Conservation (phyloP, 1,140 invertebrate genomes). For the Druon quercuslanigerum region DNA sequence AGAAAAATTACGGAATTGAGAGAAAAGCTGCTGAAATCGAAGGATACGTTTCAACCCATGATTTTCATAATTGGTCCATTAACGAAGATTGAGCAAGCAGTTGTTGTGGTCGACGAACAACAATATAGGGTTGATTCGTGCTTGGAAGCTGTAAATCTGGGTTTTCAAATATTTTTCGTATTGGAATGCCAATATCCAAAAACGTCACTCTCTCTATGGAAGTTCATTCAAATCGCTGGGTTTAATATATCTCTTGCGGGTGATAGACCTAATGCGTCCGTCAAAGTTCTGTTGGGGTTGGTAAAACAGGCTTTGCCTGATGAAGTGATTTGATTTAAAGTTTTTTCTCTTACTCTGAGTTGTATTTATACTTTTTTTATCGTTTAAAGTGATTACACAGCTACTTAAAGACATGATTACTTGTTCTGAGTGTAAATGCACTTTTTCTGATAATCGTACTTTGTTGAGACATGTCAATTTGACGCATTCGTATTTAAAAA, state of each 20-base stretch:
- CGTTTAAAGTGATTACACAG: no score
- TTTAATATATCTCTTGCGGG: constrained; percentile 23
- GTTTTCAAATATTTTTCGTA: constrained; percentile 36
- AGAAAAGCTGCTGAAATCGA: constrained; percentile 32
- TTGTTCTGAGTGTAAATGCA: background rate
- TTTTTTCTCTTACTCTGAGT: background rate
- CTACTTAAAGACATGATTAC: no score
- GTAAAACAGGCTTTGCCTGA: background rate
- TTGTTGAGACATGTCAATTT: constrained; percentile 28
- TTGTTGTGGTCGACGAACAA: constrained; percentile 32
- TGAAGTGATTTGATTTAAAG: background rate
- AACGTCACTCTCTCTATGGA: constrained; percentile 34
- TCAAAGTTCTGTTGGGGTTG: constrained; percentile 33
- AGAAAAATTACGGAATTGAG: constrained; percentile 22
- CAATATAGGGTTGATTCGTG: constrained; percentile 24
- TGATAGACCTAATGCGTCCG: constrained; percentile 22
- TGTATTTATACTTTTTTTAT: background rate
- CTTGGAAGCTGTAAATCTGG: constrained; percentile 34
- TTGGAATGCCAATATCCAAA: constrained; percentile 30
- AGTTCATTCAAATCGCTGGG: constrained; percentile 36
- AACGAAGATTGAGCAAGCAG: constrained; percentile 24
- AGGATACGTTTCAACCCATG: constrained; percentile 38
- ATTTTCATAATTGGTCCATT: constrained; percentile 37
- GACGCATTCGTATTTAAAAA: background rate
- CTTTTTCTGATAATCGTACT: background rate